Conservation (phyloP, 2,113 vertebrate species). For the Silurus glanis region DNA sequence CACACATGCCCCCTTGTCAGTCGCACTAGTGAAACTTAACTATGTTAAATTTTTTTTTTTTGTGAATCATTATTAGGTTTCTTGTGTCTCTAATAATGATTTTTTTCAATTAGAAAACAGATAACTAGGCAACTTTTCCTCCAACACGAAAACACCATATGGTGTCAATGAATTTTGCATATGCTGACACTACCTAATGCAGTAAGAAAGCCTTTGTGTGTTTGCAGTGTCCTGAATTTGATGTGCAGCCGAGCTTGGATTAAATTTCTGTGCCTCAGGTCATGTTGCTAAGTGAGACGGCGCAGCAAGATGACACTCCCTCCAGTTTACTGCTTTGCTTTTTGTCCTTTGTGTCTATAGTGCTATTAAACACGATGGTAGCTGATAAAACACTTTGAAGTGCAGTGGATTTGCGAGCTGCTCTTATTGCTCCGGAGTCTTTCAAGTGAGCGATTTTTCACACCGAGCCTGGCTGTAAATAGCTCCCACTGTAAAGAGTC, state of each 20-base stretch:
- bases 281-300: conserved; percentile 24
- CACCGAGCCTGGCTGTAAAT: conserved; percentile 46
- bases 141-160: background rate
- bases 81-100: background rate
- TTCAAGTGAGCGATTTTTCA: conserved; percentile 22
- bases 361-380: conserved; percentile 32
- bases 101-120: background rate
- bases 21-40: no score
- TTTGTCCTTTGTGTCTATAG: conserved; percentile 28
- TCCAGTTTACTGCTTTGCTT: conserved; percentile 27
- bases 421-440: conserved; percentile 42
- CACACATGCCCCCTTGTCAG: no score
- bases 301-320: conserved; percentile 5
- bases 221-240: background rate
- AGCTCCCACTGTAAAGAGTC: conserved; percentile 29
- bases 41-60: no score
- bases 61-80: background rate
- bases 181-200: background rate
- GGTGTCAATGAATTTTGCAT: background rate
- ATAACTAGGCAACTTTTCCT: background rate
- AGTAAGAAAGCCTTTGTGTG: background rate
- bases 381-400: conserved; percentile 52
- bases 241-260: background rate
- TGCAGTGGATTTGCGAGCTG: conserved; percentile 18
- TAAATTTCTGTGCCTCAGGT: conserved; percentile 25